phyloP scores from a whole-genome alignment of 2,113 vertebrate species.

The Periophthalmodon schlosseri region DNA sequence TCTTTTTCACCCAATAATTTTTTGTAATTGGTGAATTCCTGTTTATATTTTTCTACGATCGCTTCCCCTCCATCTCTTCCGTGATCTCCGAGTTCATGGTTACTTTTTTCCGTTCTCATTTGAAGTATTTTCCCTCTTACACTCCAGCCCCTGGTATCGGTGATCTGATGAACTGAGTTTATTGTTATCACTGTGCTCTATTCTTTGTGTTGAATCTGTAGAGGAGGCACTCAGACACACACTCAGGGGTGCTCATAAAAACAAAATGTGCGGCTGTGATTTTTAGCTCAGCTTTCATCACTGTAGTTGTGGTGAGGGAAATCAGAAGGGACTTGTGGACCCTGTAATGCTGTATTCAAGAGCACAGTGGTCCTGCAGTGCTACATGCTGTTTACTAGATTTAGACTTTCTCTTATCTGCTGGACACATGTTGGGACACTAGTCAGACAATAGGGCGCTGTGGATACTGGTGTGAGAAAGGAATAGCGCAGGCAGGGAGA shows the following conservation, averaged over 20 bases:
- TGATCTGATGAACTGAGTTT: constrained; percentile 27
- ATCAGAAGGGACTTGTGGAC: constrained; percentile 38
- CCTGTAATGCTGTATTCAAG: constrained; percentile 19
- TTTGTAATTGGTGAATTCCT: not conserved
- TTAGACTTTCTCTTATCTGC: constrained; percentile 10
- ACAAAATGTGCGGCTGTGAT: constrained; percentile 15
- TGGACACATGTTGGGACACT: not conserved
- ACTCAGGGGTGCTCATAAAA: constrained; percentile 15
- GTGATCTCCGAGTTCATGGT: constrained; percentile 3
- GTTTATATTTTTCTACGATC: not conserved
- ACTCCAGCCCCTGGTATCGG: constrained; percentile 17
- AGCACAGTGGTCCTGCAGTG: constrained; percentile 13
- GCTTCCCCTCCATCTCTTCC: constrained; percentile 16
- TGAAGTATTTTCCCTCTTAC: constrained; percentile 14
- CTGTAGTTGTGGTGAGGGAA: not conserved
- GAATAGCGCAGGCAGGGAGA: not conserved
- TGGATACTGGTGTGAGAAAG: not conserved
- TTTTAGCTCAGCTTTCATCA: constrained; percentile 23
- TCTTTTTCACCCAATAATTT: constrained; percentile 9
- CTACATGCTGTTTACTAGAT: constrained; percentile 27
- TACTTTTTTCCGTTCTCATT: constrained; percentile 16
- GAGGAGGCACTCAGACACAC: constrained; percentile 29
- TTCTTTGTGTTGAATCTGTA: constrained; percentile 27
- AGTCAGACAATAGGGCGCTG: not conserved
- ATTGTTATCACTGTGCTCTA: constrained; percentile 37